These are phyloP conservation scores for Uria lomvia DNA, from an alignment of 2,113 vertebrate genomes.

Conservation along the genomic window DNA sequence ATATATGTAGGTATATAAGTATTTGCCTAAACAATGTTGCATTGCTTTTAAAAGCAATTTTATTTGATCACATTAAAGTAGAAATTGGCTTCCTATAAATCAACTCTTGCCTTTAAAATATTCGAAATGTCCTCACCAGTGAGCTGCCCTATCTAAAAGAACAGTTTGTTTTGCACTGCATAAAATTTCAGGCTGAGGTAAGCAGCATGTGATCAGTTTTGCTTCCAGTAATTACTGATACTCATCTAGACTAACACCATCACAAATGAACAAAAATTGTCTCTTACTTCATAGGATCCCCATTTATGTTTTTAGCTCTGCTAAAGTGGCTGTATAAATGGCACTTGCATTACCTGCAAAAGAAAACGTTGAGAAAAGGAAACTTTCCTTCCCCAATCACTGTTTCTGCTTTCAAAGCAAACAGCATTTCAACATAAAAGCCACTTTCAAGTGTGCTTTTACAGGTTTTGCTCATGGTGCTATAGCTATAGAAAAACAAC, in stretches of 20 bases:
- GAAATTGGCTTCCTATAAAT: background rate
- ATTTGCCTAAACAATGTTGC: background rate
- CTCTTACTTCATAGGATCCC: background rate
- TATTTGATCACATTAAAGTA: background rate
- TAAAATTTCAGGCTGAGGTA: background rate
- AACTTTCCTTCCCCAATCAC: background rate
- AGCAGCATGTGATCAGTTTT: background rate
- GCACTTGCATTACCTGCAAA: background rate
- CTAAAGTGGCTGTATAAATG: background rate
- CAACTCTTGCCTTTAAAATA: background rate
- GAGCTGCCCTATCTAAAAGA: background rate
- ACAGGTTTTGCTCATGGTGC: background rate
- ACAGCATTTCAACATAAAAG: background rate
- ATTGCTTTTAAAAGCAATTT: background rate
- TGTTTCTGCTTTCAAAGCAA: background rate
- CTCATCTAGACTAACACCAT: background rate
- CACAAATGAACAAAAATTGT: background rate
- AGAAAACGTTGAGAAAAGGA: background rate
- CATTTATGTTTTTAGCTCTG: background rate
- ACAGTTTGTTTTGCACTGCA: background rate
- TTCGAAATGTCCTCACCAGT: background rate
- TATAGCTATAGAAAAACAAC: background rate
- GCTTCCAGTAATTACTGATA: background rate
- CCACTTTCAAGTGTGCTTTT: background rate
- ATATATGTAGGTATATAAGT: fast-evolving